phyloP scores from a whole-genome alignment of 2,888 invertebrate species.

The Gerris lacustris region DNA sequence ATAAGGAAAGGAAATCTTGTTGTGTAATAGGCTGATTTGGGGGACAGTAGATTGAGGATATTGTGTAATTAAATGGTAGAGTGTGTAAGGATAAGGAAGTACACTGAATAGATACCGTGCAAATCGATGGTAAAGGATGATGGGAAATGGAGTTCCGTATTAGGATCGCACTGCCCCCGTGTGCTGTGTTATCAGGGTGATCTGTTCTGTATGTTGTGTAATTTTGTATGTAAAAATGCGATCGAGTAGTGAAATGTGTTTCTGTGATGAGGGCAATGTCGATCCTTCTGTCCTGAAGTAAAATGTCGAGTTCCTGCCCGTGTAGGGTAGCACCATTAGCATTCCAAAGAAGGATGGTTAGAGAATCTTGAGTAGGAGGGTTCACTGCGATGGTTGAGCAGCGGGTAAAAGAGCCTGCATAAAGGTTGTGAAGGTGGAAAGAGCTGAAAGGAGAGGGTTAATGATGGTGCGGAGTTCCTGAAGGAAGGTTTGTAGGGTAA shows the following conservation, averaged over 20 bases:
- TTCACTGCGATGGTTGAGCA: too few relatives aligned
- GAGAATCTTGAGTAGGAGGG: background rate
- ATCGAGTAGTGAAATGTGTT: conserved; percentile 27
- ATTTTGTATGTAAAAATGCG: conserved; percentile 21
- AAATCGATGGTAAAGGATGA: background rate
- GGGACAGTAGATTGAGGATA: conserved; percentile 14
- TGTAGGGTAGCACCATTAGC: conserved; percentile 8
- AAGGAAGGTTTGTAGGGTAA: too few relatives aligned
- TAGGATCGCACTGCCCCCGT: conserved; percentile 26
- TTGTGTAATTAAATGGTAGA: background rate
- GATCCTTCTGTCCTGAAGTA: background rate
- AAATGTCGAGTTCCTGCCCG: conserved; percentile 6
- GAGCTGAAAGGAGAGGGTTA: too few relatives aligned
- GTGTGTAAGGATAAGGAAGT: background rate
- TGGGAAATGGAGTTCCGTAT: conserved; percentile 25
- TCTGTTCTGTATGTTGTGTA: conserved; percentile 32
- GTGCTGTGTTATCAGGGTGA: conserved; percentile 28
- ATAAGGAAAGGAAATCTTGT: conserved; percentile 21
- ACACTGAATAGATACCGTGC: background rate
- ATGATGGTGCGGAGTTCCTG: too few relatives aligned
- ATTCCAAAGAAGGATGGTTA: conserved; percentile 12
- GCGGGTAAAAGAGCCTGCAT: too few relatives aligned
- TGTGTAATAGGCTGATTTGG: conserved; percentile 2
- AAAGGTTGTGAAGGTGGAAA: too few relatives aligned
- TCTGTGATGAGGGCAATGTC: conserved; percentile 23